Evolutionary conservation across 2,888 invertebrate genomes (phyloP).

Genomic region (Andrena trimmerana): DNA sequence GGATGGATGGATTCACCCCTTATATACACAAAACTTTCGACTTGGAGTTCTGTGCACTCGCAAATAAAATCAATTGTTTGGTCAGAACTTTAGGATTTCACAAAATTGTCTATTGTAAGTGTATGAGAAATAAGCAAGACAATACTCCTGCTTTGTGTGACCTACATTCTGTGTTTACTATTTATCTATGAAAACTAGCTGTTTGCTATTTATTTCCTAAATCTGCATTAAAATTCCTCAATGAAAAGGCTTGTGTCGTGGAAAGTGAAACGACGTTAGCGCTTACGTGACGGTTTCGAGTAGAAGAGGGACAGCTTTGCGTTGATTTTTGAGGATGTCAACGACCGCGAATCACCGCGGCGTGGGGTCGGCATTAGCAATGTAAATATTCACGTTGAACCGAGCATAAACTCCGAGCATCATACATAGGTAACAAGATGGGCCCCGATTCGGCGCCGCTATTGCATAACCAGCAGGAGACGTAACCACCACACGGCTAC

Average conservation of each 20-base stretch:
- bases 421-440: conserved; percentile 58
- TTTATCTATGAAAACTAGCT: too few species aligned
- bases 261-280: background rate
- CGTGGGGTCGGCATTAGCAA: conserved; percentile 64
- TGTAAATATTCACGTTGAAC: conserved; percentile 62
- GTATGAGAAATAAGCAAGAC: too few species aligned
- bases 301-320: background rate
- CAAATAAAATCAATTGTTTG: conserved; percentile 5
- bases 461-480: conserved; percentile 57
- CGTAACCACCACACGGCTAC: conserved; percentile 26
- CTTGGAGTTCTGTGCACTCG: background rate
- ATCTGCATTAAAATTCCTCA: background rate
- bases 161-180: too few species aligned
- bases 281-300: background rate
- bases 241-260: background rate
- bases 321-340: conserved; percentile 51
- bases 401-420: conserved; percentile 47
- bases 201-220: too few species aligned
- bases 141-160: too few species aligned
- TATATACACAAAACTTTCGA: background rate
- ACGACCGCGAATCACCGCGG: conserved; percentile 43
- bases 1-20: background rate
- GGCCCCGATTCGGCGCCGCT: conserved; percentile 47
- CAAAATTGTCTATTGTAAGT: too few species aligned
- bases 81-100: too few species aligned